These are phyloP conservation scores for Lepidonotus clava DNA, from an alignment of 2,888 invertebrate species.

Conservation along the genomic window DNA sequence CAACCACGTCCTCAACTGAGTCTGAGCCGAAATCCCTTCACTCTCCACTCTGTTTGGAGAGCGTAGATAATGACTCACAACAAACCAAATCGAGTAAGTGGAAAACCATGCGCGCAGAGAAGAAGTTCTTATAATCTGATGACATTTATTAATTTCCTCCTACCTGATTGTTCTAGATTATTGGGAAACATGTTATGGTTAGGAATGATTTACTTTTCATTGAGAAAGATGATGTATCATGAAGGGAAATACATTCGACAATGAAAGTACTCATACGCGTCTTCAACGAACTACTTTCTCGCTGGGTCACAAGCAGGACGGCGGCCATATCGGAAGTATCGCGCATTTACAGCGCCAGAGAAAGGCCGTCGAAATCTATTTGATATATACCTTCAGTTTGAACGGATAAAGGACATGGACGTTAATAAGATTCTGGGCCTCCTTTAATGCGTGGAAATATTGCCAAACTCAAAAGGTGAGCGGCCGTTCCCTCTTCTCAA, in stretches of 20 bases:
- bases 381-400: too few relatives aligned
- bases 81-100: background rate
- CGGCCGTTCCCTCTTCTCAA: background rate
- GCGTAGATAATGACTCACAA: background rate
- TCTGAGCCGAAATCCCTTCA: background rate
- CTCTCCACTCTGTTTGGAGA: constrained; percentile 2
- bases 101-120: background rate
- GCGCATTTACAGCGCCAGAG: background rate
- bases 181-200: too few relatives aligned
- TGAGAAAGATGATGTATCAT: too few relatives aligned
- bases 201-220: too few relatives aligned
- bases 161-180: too few relatives aligned
- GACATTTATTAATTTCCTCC: too few relatives aligned
- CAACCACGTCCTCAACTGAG: too few relatives aligned
- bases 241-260: background rate
- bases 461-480: constrained; percentile 1
- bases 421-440: too few relatives aligned
- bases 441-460: background rate
- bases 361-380: constrained; percentile 46
- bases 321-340: constrained; percentile 47
- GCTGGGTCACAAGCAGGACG: constrained; percentile 46
- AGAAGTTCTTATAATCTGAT: background rate
- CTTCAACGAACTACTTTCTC: constrained; percentile 25
- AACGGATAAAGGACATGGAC: too few relatives aligned
- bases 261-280: constrained; percentile 11